Evolutionary conservation across 2,113 vertebrate species (phyloP), one percentile per base, ranked within the genome.

Genomic region (Ovibos moschatus): DNA sequence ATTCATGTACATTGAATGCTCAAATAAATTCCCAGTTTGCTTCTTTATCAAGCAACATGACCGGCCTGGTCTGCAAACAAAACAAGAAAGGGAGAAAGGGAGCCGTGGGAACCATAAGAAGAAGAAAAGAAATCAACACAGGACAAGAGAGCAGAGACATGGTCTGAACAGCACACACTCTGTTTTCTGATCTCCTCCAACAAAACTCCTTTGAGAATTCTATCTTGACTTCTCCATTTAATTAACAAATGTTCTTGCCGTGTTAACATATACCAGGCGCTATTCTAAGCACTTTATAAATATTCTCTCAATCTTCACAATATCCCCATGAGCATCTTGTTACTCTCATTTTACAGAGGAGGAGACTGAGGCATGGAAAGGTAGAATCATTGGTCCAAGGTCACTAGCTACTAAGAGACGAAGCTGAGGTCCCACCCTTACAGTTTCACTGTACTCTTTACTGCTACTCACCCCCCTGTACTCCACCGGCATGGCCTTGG

Each of bases 261-360:
- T 74, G 71, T 43, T 83, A 81, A 67, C 94, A 93, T 21, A 28
- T 82, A 25, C 55, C 43, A 93, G 45, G 50, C 43, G 51, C 36
- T 83, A 23, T 53, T 89, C 81, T 93, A 95, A 84, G 60, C 19
- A 6, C 36, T 95, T 96, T 95, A 36, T 43, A 84, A 95, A 74
- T 88, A 89, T 57, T 45, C 16, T 36, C 51, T 90, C 89, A 55
- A 23, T 30, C 11, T 28, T 89, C 71, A 64, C 23, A 92, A 45
- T 83, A 17, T 5, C 50, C 55, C n/a, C 36, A 58, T 15, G 53
- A 87, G 19, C 50, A 82, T 87, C 43, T 50, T 85, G 82, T 43
- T 30, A 40, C 25, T 94, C 36, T 93, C n/a, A 71, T 91, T 87
- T 94, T 88, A n/a, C 23, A 67, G 9, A 89, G 60, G 33, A 76